Percentiles rank a stretch among this genome's conserved stretches.
phyloP scores from a whole-genome alignment of 2,113 vertebrate species.

The Anguilla rostrata region DNA sequence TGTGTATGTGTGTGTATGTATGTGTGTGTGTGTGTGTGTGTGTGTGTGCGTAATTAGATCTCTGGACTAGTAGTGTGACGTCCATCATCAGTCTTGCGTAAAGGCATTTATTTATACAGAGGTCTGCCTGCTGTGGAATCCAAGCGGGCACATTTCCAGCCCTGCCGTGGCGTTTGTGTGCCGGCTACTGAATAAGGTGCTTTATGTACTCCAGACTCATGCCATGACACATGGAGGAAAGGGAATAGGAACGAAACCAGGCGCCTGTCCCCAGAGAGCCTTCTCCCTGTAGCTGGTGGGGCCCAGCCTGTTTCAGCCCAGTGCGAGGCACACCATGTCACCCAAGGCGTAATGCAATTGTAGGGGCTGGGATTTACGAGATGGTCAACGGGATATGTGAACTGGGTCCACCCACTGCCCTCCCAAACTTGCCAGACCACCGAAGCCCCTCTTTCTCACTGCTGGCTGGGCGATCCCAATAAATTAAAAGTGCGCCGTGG shows the following conservation, averaged over 20 bases:
- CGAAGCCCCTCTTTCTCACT: background rate
- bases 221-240: slow-evolving; percentile 12
- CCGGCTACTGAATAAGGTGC: slow-evolving; percentile 40
- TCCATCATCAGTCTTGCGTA: background rate
- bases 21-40: background rate
- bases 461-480: background rate
- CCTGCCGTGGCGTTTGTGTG: background rate
- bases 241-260: slow-evolving; percentile 37
- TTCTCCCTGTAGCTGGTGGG: background rate
- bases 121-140: background rate
- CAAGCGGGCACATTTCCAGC: background rate
- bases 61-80: background rate
- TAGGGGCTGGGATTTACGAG: slow-evolving; percentile 20
- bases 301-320: background rate
- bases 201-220: slow-evolving; percentile 39
- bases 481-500: background rate
- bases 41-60: background rate
- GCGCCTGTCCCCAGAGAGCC: slow-evolving; percentile 22
- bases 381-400: background rate
- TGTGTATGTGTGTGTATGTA: background rate
- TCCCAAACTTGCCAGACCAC: background rate
- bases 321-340: too few species aligned
- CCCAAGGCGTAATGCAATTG: background rate
- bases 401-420: background rate
- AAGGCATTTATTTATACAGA: background rate